Evolutionary conservation across 2,797 vertebrate genomes (phyloP).

Genomic region (Vireo griseus): DNA sequence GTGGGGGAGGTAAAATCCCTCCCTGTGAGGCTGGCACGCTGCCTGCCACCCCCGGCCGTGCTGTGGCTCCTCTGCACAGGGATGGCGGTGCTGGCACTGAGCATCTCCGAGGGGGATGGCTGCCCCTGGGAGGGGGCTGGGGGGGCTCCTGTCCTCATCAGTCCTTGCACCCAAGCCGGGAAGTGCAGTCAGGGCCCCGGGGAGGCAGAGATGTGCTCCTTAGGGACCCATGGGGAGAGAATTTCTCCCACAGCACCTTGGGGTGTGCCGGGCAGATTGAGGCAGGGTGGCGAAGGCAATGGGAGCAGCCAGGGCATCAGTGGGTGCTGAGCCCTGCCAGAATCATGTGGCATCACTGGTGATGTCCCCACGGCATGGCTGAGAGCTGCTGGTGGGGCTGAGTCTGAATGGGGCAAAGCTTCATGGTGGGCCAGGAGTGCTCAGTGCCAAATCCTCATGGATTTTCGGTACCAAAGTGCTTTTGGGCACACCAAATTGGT

Average conservation of each 20-base stretch:
- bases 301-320: not conserved
- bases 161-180: not conserved
- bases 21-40: not conserved
- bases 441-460: not conserved
- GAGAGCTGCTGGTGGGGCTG: not conserved
- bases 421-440: accelerated
- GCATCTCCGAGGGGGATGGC: not conserved
- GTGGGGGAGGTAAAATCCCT: not conserved
- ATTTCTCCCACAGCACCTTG: not conserved
- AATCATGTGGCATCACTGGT: not conserved
- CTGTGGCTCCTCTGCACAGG: not conserved
- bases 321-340: not conserved
- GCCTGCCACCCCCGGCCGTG: not conserved
- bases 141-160: not conserved
- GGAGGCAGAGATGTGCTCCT: not conserved
- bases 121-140: accelerated
- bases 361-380: accelerated
- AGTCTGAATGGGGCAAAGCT: not conserved
- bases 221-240: not conserved
- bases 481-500: not conserved
- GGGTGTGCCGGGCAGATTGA: not conserved
- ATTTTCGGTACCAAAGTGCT: not conserved
- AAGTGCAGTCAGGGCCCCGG: not conserved
- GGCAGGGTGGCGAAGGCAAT: not conserved
- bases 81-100: accelerated